A percentile compares a stretch with the other conserved stretches of the same genome.
These are phyloP conservation scores for Cottoperca gobio DNA, from an alignment of 2,797 vertebrate species.

Conservation along the genomic window DNA sequence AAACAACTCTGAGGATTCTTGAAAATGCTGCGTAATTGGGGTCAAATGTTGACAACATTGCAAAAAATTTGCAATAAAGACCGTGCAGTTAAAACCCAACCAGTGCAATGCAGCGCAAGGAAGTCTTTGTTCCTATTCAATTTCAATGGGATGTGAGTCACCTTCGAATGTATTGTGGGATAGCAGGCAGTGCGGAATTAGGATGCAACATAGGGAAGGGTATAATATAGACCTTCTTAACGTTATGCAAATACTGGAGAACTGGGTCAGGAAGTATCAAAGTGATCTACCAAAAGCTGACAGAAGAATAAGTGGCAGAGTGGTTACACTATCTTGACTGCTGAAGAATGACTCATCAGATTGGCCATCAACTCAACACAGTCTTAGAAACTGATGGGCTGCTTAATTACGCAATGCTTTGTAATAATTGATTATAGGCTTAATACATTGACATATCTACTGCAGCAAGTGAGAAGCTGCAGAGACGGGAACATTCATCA, in stretches of 20 bases:
- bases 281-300: neutral
- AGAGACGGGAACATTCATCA: neutral
- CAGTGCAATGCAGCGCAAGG: neutral
- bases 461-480: neutral
- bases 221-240: neutral
- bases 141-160: conserved; percentile 4
- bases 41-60: neutral
- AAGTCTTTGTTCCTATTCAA: neutral
- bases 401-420: neutral
- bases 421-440: neutral
- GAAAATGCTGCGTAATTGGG: neutral
- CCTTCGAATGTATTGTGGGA: neutral
- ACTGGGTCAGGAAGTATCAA: neutral
- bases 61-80: neutral
- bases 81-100: neutral
- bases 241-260: neutral
- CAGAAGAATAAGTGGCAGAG: neutral
- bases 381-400: neutral
- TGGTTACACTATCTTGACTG: neutral
- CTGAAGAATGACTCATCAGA: neutral
- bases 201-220: neutral
- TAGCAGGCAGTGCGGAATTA: neutral
- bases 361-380: neutral
- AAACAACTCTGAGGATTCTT: neutral
- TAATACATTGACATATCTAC: neutral